Base-by-base conservation (phyloP, 2,888 invertebrate species). In the Colletes collaris region DNA sequence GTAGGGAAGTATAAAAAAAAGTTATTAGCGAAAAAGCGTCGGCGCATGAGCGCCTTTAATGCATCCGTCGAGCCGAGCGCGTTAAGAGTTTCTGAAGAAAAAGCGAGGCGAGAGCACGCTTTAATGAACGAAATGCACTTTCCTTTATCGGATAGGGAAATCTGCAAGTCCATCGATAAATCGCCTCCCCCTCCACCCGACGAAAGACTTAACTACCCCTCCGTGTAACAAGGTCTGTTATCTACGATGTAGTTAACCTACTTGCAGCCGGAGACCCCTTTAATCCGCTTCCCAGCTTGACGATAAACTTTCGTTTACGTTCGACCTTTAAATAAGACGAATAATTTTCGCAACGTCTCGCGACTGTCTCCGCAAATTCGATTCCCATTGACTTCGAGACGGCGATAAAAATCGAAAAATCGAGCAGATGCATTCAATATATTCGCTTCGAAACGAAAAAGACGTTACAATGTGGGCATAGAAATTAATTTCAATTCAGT, bases 201-300 rank as follows among this genome's bases (percentile, higher is more conserved):
- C 49, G 60, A 79, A 71, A 78, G 76, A 62, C 68, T 72, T 69
- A 83, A 83, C 76, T 69, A 77, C 76, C 79, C 70, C 62, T 75
- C 55, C 59, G 65, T 82, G 62, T 76, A 82, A 79, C 73, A 55
- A 75, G 65, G 59, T 53, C 59, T 50, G 64, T 76, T 76, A 83
- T 84, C 79, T 83, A 64, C 71, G 59, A 83, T 74, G 79, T 76
- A 81, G 79, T 86, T 82, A 82, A 81, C 79, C 83, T 81, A 84
- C 67, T 87, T 85, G 77, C 66, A 55, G 19, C 35, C 37, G 40
- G 27, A 73, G 68, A 65, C 71, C 56, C 75, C 63, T 65, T 78
- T 69, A 79, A 72, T 70, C 72, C 65, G 58, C 56, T 44, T 53
- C 40, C 63, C 53, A 53, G 46, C 69, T 35, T 16, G 53, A 19